These are phyloP conservation scores for Sarcophaga bullata DNA, from an alignment of 1,140 invertebrate genomes.

Conservation along the genomic window DNA sequence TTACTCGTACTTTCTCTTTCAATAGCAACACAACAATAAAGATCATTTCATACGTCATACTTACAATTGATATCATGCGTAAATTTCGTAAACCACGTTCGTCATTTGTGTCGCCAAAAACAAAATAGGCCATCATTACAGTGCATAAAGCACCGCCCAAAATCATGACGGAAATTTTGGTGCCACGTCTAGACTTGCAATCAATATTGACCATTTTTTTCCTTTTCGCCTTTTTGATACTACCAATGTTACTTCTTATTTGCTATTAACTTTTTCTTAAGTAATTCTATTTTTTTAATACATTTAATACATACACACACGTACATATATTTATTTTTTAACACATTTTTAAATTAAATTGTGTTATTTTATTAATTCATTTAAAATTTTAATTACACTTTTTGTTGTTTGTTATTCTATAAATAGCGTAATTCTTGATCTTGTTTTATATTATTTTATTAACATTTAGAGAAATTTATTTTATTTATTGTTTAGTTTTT, in stretches of 20 bases:
- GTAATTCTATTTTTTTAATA: no score
- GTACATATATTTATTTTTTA: no score
- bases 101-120: conserved; percentile 63
- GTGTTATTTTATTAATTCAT: no score
- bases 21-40: neutral
- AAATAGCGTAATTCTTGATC: neutral
- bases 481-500: neutral
- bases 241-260: neutral
- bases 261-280: no score
- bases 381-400: neutral
- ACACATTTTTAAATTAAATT: no score
- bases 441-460: neutral
- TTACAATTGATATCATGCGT: conserved; percentile 63
- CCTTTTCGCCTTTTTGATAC: neutral
- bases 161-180: conserved; percentile 63
- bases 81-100: conserved; percentile 61
- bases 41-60: conserved; percentile 34
- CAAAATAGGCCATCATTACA: conserved; percentile 65
- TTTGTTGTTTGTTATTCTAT: neutral
- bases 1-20: conserved; percentile 16
- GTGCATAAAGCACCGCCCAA: conserved; percentile 58
- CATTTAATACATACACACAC: no score
- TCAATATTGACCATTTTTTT: conserved; percentile 53
- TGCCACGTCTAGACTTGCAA: conserved; percentile 62
- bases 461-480: neutral